These are phyloP conservation scores for Lepilemur ruficaudatus DNA, from an alignment of 2,797 vertebrate species.

Conservation along the genomic window DNA sequence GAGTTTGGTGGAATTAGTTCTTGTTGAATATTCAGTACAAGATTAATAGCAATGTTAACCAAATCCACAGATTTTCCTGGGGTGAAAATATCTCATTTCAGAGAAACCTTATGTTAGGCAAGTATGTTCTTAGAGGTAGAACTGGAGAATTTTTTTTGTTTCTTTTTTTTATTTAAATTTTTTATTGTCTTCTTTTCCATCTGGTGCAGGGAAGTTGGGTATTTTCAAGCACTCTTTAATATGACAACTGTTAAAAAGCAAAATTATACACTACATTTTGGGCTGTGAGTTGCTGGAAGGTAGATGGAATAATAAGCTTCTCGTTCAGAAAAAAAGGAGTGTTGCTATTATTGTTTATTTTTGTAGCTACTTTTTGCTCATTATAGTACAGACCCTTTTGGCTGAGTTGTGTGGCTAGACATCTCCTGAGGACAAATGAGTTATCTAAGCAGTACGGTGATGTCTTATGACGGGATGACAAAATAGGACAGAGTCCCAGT, in stretches of 20 bases:
- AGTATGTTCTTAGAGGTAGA: slow-evolving; percentile 71
- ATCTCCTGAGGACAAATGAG: slow-evolving; percentile 8
- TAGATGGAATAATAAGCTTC: slow-evolving; percentile 63
- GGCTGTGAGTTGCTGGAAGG: slow-evolving; percentile 51
- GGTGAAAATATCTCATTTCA: slow-evolving; percentile 75
- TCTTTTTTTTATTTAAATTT: not conserved
- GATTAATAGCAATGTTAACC: slow-evolving; percentile 68
- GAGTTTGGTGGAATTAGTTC: slow-evolving; percentile 52
- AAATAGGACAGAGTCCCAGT: not conserved
- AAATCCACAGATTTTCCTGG: slow-evolving; percentile 75
- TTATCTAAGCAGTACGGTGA: not conserved
- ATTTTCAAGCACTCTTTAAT: slow-evolving; percentile 71
- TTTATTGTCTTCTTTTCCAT: slow-evolving; percentile 76
- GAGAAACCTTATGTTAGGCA: slow-evolving; percentile 74
- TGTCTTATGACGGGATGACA: not conserved
- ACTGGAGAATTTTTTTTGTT: not conserved
- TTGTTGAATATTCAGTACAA: slow-evolving; percentile 71
- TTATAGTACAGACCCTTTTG: not conserved
- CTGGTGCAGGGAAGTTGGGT: slow-evolving; percentile 60
- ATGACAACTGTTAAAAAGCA: slow-evolving; percentile 70
- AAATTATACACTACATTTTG: slow-evolving; percentile 56
- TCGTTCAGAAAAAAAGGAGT: slow-evolving; percentile 48
- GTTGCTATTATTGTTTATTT: slow-evolving; percentile 62
- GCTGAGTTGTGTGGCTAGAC: not conserved
- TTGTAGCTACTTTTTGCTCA: slow-evolving; percentile 22